Conservation (phyloP, 2,888 invertebrate species). For the Dynastes maya region DNA sequence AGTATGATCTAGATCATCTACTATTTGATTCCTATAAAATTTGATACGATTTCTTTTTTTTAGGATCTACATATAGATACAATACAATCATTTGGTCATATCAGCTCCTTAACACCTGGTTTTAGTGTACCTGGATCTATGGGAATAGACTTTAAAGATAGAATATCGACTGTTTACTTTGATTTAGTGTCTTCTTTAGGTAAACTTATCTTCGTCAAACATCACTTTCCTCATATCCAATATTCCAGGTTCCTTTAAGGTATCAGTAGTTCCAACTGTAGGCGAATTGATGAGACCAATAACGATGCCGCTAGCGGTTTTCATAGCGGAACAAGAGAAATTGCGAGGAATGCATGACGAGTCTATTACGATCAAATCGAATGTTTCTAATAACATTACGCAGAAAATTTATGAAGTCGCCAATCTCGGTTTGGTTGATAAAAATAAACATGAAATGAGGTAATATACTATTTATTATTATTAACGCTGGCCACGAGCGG, state of each 20-base stretch:
- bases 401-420: conserved; percentile 82
- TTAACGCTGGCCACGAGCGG: no score
- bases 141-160: conserved; percentile 94
- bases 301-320: conserved; percentile 80
- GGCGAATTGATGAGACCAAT: conserved; percentile 92
- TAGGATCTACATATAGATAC: conserved; percentile 68
- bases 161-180: conserved; percentile 89
- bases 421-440: conserved; percentile 76
- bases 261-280: conserved; percentile 84
- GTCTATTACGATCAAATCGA: conserved; percentile 69
- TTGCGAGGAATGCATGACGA: conserved; percentile 95
- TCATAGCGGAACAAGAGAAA: conserved; percentile 82
- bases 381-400: conserved; percentile 59
- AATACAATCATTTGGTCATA: conserved; percentile 31
- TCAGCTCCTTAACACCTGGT: conserved; percentile 74
- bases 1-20: conserved; percentile 70
- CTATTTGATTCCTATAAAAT: neutral
- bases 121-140: conserved; percentile 79
- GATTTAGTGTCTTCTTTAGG: conserved; percentile 80
- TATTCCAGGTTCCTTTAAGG: conserved; percentile 73
- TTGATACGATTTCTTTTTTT: conserved; percentile 38
- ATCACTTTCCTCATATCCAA: no score
- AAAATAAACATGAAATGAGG: conserved; percentile 60
- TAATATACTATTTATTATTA: conserved; percentile 48
- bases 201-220: conserved; percentile 38